These are phyloP conservation scores for Grammomys surdaster DNA, from an alignment of 2,113 vertebrate species.

Conservation along the genomic window DNA sequence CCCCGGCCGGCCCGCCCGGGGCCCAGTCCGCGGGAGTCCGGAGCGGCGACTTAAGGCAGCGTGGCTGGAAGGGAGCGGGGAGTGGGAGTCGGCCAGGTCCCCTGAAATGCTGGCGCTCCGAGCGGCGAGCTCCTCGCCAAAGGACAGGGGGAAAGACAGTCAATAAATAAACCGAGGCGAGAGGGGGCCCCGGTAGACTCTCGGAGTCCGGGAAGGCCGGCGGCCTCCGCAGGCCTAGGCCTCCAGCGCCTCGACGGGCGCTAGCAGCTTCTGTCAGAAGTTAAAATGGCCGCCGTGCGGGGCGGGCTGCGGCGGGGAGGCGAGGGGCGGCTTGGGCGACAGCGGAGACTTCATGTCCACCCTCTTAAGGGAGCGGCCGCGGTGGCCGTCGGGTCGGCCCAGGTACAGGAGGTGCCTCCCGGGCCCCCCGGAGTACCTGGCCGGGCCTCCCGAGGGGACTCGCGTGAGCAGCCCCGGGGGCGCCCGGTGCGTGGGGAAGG, in stretches of 20 bases:
- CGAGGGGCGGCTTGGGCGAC: slow-evolving; percentile 48
- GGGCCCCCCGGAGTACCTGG: slow-evolving; percentile 63
- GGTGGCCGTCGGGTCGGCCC: slow-evolving; percentile 72
- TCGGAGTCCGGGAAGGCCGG: slow-evolving; percentile 41
- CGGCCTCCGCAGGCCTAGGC: neutral
- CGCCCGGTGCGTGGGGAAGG: slow-evolving; percentile 54
- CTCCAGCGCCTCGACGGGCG: neutral
- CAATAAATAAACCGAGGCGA: slow-evolving; percentile 78
- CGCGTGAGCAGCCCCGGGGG: slow-evolving; percentile 79
- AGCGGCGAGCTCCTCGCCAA: slow-evolving; percentile 53
- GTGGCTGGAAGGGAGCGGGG: slow-evolving; percentile 69
- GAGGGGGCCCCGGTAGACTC: slow-evolving; percentile 48
- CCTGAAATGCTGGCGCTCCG: slow-evolving; percentile 68
- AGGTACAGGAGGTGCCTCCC: slow-evolving; percentile 72
- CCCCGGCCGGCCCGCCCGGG: slow-evolving; percentile 69
- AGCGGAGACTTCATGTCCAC: slow-evolving; percentile 64
- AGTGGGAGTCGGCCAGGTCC: slow-evolving; percentile 37
- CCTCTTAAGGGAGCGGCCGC: slow-evolving; percentile 74
- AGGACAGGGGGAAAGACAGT: slow-evolving; percentile 51
- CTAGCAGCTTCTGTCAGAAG: slow-evolving; percentile 45
- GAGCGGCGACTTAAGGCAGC: slow-evolving; percentile 80
- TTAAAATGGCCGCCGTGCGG: slow-evolving; percentile 66
- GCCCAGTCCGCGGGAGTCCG: slow-evolving; percentile 36
- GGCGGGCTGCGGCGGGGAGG: neutral
- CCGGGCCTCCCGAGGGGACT: slow-evolving; percentile 53